Evolutionary conservation across 2,113 vertebrate genomes (phyloP).

Genomic region (Tetrao urogallus): DNA sequence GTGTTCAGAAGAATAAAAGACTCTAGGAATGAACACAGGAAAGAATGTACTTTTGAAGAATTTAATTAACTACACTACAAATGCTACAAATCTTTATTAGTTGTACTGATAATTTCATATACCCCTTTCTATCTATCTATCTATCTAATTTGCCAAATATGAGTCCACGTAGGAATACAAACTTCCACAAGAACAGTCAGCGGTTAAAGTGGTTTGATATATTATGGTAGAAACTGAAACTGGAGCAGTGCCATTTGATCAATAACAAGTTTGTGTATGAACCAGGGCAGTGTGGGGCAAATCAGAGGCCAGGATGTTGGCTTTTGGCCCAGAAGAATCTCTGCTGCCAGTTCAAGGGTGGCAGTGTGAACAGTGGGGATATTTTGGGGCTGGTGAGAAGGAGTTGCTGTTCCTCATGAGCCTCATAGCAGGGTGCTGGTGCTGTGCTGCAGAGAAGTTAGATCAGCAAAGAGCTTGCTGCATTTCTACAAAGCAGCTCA

Average conservation of each 20-base stretch:
- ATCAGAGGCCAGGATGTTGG: not conserved
- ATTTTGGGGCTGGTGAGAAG: not conserved
- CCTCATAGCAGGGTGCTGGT: not conserved
- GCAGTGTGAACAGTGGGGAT: accelerated
- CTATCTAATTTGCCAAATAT: not conserved
- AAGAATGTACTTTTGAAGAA: not conserved
- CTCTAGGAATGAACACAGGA: not conserved
- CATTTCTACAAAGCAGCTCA: not conserved
- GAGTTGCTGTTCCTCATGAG: not conserved
- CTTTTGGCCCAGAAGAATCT: not conserved
- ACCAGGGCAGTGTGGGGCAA: not conserved
- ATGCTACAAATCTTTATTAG: not conserved
- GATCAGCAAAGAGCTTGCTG: not conserved
- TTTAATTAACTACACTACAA: not conserved
- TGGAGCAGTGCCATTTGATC: not conserved
- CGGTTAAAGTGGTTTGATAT: not conserved
- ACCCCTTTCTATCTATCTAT: not conserved
- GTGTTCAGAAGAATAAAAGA: not conserved
- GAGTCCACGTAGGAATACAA: not conserved
- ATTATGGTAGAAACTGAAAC: not conserved
- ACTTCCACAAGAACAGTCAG: not conserved
- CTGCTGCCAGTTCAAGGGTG: not conserved
- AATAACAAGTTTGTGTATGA: not conserved
- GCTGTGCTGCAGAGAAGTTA: not conserved
- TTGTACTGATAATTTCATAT: not conserved